Evolutionary conservation across 1,140 invertebrate genomes (phyloP).

Genomic region (Calephelis nemesis): DNA sequence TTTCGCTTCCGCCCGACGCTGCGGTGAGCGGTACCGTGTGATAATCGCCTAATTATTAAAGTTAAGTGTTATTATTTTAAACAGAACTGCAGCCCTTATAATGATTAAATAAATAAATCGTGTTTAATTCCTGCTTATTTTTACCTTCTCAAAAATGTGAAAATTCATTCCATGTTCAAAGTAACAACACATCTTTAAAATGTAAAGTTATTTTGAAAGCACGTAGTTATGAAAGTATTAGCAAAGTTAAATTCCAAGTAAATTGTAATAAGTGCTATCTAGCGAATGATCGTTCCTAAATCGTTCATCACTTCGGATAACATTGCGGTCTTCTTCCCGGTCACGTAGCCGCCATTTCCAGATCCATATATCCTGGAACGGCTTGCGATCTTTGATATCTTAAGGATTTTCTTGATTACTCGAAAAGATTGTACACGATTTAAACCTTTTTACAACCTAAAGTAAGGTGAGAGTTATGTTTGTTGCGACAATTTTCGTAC

Average conservation of each 20-base stretch:
- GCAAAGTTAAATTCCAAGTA: constrained; percentile 10
- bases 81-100: too few relatives aligned
- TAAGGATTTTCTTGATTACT: constrained; percentile 2
- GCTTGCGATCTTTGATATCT: constrained; percentile 9
- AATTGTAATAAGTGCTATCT: constrained; percentile 12
- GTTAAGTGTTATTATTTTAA: too few relatives aligned
- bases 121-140: neutral
- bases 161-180: neutral
- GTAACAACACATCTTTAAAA: neutral
- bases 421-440: neutral
- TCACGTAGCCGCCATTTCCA: constrained; percentile 5
- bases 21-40: too few relatives aligned
- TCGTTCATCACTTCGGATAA: constrained; percentile 12
- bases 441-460: neutral
- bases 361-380: constrained; percentile 17
- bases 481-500: too few relatives aligned
- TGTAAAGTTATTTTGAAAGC: neutral
- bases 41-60: too few relatives aligned
- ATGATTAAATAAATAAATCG: too few relatives aligned
- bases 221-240: constrained; percentile 11
- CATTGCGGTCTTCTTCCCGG: constrained; percentile 9
- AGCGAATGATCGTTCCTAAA: constrained; percentile 9
- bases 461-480: too few relatives aligned
- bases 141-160: neutral
- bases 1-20: too few relatives aligned